A percentile compares a stretch with the other conserved stretches of the same genome.
Evolutionary conservation across 92 coral and sea anemone genomes (phyloP).

Genomic region (Virgularia gustaviana): DNA sequence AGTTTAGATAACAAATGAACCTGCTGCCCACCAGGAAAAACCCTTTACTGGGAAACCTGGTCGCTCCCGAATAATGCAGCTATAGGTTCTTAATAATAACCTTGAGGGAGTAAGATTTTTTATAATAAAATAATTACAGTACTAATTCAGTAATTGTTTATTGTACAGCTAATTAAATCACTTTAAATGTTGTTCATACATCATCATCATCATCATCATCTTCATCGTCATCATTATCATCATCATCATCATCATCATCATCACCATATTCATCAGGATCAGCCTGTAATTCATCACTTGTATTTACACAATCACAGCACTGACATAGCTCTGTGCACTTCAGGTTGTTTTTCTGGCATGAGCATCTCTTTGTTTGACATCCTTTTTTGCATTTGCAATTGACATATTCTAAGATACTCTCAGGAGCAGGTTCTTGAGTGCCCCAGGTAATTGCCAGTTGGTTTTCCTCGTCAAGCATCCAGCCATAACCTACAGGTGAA

Average conservation of each 20-base stretch:
- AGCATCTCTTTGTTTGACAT: slow-evolving; percentile 9
- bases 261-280: not conserved
- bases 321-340: slow-evolving; percentile 8
- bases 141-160: too few relatives aligned
- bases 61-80: too few relatives aligned
- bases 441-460: not conserved
- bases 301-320: not conserved
- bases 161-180: too few relatives aligned
- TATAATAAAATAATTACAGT: too few relatives aligned
- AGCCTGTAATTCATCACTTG: not conserved
- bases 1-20: too few relatives aligned
- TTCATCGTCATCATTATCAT: too few relatives aligned
- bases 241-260: not conserved
- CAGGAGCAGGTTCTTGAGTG: not conserved
- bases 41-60: too few relatives aligned
- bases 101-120: too few relatives aligned
- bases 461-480: not conserved
- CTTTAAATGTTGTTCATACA: too few relatives aligned
- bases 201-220: too few relatives aligned
- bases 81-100: too few relatives aligned
- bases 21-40: too few relatives aligned
- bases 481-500: slow-evolving; percentile 13
- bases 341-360: not conserved
- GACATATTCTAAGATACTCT: not conserved
- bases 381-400: slow-evolving; percentile 11